These are phyloP conservation scores for Enteromius unitaeniatus DNA, from an alignment of 2,797 vertebrate genomes.

Conservation along the genomic window DNA sequence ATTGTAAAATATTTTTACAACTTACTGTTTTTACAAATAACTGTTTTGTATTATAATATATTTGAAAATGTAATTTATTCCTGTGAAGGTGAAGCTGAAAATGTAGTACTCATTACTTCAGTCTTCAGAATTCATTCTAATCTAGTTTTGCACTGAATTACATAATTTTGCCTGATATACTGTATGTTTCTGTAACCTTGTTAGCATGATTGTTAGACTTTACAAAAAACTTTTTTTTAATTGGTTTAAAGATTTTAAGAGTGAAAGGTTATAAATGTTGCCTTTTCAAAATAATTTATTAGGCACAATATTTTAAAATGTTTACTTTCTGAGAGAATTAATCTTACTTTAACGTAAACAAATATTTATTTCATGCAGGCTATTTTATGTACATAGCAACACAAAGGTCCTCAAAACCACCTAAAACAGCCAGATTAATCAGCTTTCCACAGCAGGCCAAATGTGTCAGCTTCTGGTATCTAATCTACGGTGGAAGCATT, in stretches of 20 bases:
- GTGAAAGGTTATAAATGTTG: not conserved
- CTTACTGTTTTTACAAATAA: not conserved
- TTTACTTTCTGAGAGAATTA: not conserved
- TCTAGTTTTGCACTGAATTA: not conserved
- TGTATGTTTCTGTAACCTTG: not conserved
- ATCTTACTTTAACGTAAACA: not conserved
- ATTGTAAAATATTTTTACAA: not conserved
- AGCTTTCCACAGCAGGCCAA: slow-evolving; percentile 69
- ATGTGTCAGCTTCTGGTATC: slow-evolving; percentile 80
- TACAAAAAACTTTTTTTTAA: too few species aligned
- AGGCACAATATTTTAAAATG: not conserved
- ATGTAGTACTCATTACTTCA: not conserved
- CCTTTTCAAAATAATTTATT: not conserved
- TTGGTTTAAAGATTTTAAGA: not conserved
- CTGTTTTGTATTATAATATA: not conserved
- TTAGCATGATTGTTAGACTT: not conserved
- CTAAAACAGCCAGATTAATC: slow-evolving; percentile 71
- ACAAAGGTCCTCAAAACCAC: not conserved
- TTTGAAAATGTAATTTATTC: not conserved
- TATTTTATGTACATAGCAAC: slow-evolving; percentile 71
- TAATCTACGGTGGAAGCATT: slow-evolving; percentile 78
- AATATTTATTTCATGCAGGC: slow-evolving; percentile 60
- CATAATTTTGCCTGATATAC: not conserved
- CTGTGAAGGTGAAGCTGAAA: not conserved
- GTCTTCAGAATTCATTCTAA: not conserved